Evolutionary conservation across 2,888 invertebrate species (phyloP), one percentile per base, ranked within the genome.

Genomic region (Drosophila mayaguana): DNA sequence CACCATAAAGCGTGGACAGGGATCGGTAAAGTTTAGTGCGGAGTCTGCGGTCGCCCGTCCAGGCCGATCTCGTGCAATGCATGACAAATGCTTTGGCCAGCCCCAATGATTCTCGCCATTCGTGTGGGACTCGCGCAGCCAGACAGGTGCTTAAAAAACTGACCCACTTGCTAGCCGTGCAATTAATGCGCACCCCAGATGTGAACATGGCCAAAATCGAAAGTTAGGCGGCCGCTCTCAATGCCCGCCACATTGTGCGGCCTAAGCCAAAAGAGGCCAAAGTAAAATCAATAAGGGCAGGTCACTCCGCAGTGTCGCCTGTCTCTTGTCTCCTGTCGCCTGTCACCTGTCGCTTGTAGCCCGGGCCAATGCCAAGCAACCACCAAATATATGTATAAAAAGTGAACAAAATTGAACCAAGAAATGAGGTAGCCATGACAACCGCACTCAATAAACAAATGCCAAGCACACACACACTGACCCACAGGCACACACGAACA

Each of bases 361-460:
- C 54, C 74, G 67, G 89, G 84, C 81, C 84, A 84, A 87, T 89
- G 88, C 89, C 85, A 86, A 88, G 87, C 88, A 89, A 88, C 85
- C 88, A 87, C 80, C 78, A 63, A 81, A 48, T 9, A n/a, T 28
- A n/a, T n/a, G n/a, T n/a, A 28, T n/a, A 48, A 9, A 25, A 46
- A 16, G 5, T 28, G 46, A 48, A 43, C 64, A 68, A 45, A 45
- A 46, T 72, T 42, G 75, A n/a, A 36, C 75, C 42, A 83, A 76
- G 79, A 79, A 76, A 62, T 55, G 43, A 64, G 59, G 80, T 76
- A 63, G 76, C 69, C 81, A 86, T 88, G 81, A 53, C 83, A 81
- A 83, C 80, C 63, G 72, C 61, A 69, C 81, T 81, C 75, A 81
- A 85, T 75, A 84, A 87, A 87, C 86, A 87, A 85, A 87, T 72